A percentile compares a stretch with the other conserved stretches of the same genome.
Evolutionary conservation across 1,140 invertebrate genomes (phyloP).

Genomic region (Samia ricini): DNA sequence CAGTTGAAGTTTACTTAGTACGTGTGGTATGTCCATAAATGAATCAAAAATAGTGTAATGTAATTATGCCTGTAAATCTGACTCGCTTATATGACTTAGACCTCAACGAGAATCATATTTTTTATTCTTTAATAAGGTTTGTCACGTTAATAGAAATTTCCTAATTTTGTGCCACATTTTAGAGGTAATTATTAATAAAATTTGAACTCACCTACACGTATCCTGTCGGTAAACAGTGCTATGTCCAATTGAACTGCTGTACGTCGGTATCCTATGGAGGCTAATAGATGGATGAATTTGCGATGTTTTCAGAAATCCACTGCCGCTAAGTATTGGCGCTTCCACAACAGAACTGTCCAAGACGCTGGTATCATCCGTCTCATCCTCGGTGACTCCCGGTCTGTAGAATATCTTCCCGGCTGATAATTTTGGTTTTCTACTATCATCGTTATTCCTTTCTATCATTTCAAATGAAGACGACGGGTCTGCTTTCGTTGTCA

Average conservation of each 20-base stretch:
- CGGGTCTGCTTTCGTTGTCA: conserved; percentile 39
- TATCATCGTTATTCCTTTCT: conserved; percentile 41
- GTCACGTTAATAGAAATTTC: background rate
- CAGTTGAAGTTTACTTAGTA: too few relatives aligned
- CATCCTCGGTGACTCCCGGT: conserved; percentile 71
- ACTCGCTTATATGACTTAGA: too few relatives aligned
- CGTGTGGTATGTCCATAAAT: background rate
- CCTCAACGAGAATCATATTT: too few relatives aligned
- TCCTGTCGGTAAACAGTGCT: conserved; percentile 66
- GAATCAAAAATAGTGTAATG: too few relatives aligned
- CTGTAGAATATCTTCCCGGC: conserved; percentile 70
- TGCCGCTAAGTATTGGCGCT: conserved; percentile 59
- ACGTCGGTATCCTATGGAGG: conserved; percentile 72
- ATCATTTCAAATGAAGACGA: conserved; percentile 61
- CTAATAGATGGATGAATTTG: conserved; percentile 59
- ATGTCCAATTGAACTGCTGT: conserved; percentile 72
- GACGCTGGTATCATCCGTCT: conserved; percentile 70
- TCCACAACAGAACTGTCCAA: conserved; percentile 66
- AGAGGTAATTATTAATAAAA: background rate
- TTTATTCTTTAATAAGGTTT: background rate
- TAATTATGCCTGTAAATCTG: too few relatives aligned
- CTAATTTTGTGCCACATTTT: background rate
- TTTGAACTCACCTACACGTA: conserved; percentile 61
- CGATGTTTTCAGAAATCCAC: conserved; percentile 54
- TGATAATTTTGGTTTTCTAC: conserved; percentile 42